phyloP scores from a whole-genome alignment of 2,113 vertebrate genomes.

The Ciconia stormi region DNA sequence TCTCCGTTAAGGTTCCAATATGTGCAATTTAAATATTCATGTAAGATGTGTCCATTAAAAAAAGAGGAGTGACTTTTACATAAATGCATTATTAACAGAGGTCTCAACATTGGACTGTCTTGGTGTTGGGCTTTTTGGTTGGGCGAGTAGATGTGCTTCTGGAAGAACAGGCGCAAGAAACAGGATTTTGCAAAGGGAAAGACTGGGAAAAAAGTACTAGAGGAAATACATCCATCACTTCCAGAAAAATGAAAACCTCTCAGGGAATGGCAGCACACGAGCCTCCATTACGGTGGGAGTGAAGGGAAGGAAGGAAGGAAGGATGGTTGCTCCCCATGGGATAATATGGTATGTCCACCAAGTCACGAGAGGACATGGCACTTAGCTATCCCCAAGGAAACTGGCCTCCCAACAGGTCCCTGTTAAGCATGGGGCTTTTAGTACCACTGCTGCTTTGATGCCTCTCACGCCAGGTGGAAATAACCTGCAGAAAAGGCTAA shows the following conservation, averaged over 20 bases:
- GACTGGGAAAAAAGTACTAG: not conserved
- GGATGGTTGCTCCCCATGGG: not conserved
- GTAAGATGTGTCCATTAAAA: not conserved
- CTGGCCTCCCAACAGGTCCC: not conserved
- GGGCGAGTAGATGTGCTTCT: not conserved
- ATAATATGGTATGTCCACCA: not conserved
- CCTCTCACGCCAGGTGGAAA: not conserved
- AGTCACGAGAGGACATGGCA: rapidly evolving
- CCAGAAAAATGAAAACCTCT: not conserved
- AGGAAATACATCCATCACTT: not conserved
- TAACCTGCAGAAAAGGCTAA: not conserved
- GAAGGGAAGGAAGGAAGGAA: not conserved
- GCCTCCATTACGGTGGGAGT: rapidly evolving
- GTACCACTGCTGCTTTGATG: not conserved
- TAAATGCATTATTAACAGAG: not conserved
- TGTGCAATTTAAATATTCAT: not conserved
- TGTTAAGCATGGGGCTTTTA: not conserved
- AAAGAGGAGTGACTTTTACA: not conserved
- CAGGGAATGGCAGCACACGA: not conserved
- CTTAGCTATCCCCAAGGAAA: not conserved
- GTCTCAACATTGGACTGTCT: not conserved
- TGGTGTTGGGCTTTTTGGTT: not conserved
- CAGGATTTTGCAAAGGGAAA: not conserved
- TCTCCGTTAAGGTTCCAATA: not conserved
- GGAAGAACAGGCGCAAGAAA: not conserved